Evolutionary conservation across 2,797 vertebrate species (phyloP).

Genomic region (Sylvia borin): DNA sequence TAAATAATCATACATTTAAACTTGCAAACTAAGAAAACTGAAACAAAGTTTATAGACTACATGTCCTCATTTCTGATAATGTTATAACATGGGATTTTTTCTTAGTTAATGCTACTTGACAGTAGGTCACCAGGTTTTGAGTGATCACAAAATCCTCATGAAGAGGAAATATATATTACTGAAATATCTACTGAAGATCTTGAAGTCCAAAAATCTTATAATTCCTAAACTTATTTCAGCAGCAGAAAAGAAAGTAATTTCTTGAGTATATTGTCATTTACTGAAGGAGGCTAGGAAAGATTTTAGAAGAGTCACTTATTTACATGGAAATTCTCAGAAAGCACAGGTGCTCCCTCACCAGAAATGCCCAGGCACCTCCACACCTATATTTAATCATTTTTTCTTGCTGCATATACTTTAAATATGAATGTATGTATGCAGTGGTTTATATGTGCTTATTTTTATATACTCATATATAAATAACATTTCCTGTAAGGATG

Average conservation of each 20-base stretch:
- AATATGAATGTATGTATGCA: not conserved
- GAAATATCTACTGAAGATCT: not conserved
- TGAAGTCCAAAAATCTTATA: not conserved
- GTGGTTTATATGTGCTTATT: not conserved
- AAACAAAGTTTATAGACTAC: not conserved
- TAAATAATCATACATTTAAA: not conserved
- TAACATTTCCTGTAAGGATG: not conserved
- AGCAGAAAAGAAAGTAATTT: not conserved
- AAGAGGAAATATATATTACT: not conserved
- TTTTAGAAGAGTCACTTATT: not conserved
- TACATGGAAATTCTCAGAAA: not conserved
- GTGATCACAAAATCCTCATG: not conserved
- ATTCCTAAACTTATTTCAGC: not conserved
- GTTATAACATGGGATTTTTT: fast-evolving
- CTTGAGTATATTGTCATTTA: not conserved
- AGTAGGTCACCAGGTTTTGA: not conserved
- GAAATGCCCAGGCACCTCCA: not conserved
- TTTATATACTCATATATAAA: not conserved
- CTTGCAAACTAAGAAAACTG: not conserved
- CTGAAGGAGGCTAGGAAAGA: not conserved
- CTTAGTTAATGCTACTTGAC: not conserved
- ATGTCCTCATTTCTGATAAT: not conserved
- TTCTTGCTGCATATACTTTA: not conserved
- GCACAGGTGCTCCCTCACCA: not conserved
- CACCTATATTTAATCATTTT: not conserved